phyloP scores from a whole-genome alignment of 2,888 invertebrate genomes.

The Conops quadrifasciatus region DNA sequence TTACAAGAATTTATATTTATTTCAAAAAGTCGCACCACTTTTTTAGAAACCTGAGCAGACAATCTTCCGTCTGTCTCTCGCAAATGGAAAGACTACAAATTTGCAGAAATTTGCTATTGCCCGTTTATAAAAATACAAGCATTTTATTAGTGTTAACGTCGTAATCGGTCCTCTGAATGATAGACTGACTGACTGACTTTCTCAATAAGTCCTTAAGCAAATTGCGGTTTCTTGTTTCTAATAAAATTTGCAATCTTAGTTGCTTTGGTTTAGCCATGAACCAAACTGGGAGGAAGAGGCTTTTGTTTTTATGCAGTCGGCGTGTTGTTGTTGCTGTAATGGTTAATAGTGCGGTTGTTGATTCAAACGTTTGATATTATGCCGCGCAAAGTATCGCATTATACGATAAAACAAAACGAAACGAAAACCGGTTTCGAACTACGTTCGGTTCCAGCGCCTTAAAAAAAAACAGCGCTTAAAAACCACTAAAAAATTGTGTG shows the following conservation, averaged over 20 bases:
- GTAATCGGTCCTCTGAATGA: no score
- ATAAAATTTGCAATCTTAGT: background rate
- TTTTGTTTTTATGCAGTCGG: background rate
- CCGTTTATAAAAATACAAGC: no score
- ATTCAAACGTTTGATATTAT: slow-evolving; percentile 17
- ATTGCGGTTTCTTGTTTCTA: slow-evolving; percentile 26
- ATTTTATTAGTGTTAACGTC: no score
- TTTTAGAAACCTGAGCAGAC: no score
- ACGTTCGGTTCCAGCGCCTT: slow-evolving; percentile 5
- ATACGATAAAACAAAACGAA: background rate
- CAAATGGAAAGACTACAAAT: no score
- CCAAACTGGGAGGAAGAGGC: background rate
- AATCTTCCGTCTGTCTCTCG: no score
- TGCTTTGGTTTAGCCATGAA: background rate
- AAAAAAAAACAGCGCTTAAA: slow-evolving; percentile 16
- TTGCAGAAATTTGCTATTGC: no score
- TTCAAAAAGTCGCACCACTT: no score
- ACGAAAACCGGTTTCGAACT: slow-evolving; percentile 21
- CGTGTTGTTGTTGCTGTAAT: slow-evolving; percentile 3
- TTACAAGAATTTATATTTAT: no score
- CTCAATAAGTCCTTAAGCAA: slow-evolving; percentile 9
- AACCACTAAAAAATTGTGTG: slow-evolving; percentile 7
- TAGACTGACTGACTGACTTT: no score
- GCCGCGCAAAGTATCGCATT: slow-evolving; percentile 4
- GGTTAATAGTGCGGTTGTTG: no score